Conservation (phyloP, 1,140 invertebrate species). For the Camponotus floridanus region DNA sequence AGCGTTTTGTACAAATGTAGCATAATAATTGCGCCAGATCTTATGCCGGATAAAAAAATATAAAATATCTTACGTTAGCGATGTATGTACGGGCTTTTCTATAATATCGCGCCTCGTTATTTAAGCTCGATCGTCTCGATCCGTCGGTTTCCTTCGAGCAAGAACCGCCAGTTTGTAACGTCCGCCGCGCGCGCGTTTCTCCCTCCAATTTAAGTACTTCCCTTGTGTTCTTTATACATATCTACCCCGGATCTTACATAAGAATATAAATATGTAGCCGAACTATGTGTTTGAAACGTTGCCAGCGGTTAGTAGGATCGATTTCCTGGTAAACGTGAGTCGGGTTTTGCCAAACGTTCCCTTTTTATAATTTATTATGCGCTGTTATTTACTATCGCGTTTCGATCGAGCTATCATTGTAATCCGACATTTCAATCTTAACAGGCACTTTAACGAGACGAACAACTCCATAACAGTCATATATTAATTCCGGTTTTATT, state of each 20-base stretch:
- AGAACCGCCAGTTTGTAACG: slow-evolving; percentile 68
- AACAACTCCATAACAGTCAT: slow-evolving; percentile 11
- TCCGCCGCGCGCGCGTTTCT: slow-evolving; percentile 13
- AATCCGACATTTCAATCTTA: neutral
- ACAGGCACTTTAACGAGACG: slow-evolving; percentile 16
- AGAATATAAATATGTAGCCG: slow-evolving; percentile 75
- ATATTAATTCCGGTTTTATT: slow-evolving; percentile 3
- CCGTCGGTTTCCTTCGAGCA: slow-evolving; percentile 15
- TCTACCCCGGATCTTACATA: slow-evolving; percentile 76
- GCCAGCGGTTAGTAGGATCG: slow-evolving; percentile 70
- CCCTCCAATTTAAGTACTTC: slow-evolving; percentile 61
- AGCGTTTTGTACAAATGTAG: slow-evolving; percentile 25
- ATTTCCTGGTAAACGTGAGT: slow-evolving; percentile 71
- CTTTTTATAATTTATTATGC: slow-evolving; percentile 51
- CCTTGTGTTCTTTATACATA: slow-evolving; percentile 62
- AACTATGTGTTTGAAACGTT: slow-evolving; percentile 64
- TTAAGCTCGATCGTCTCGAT: neutral
- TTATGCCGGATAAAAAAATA: neutral
- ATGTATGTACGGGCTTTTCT: neutral
- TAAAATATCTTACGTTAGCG: neutral
- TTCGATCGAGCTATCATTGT: slow-evolving; percentile 24
- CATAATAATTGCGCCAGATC: neutral
- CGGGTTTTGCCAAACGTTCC: slow-evolving; percentile 43
- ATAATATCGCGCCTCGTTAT: slow-evolving; percentile 29
- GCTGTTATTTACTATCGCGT: slow-evolving; percentile 51